Base-by-base conservation (phyloP, 2,113 vertebrate species). In the Sceloporus undulatus region DNA sequence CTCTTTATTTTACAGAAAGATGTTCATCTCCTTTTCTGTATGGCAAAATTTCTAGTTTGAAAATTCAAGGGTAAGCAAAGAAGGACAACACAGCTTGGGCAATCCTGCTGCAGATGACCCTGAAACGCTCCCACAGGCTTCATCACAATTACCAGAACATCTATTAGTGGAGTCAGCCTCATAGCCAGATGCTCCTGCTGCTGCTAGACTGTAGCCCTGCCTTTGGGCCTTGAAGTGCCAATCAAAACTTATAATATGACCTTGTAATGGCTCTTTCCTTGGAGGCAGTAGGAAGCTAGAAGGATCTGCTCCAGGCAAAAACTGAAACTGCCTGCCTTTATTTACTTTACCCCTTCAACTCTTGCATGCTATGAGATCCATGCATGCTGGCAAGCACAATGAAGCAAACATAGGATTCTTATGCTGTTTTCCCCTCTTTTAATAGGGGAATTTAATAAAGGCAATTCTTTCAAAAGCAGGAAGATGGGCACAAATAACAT, bases 191-290 rank as follows among this genome's bases (percentile, higher is more conserved):
- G 86, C 29, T 90, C 83, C 88, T 56, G 87, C 3, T 82, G 40
- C 42, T 82, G 84, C 56, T 88, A 59, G 34, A 56, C 73, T 79
- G 40, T 89, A 79, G 88, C 89, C 48, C 7, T 87, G 62, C 48
- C 75, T 79, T 92, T 88, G 40, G 40, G 48, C 84, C 48, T 84
- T 78, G 27, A 91, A 90, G 87, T 89, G 90, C 87, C 78, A 84
- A 0, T 91, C 62, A 62, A 14, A 18, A 66, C 74, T 62, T 86
- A 1, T 70, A 23, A 18, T 42, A 59, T 84, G 66, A 66, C n/a
- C 91, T 91, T 81, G 40, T 29, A 77, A 11, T 54, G 38, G 38
- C 66, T 79, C 54, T 54, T 10, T 66, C 40, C 23, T 18, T 13
- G 9, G 4, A n/a, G 76, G 74, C 82, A 3, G 18, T 68, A 1